Evolutionary conservation across 1,140 invertebrate species (phyloP), one percentile per base, ranked within the genome.

Genomic region (Lasioglossum albipes): DNA sequence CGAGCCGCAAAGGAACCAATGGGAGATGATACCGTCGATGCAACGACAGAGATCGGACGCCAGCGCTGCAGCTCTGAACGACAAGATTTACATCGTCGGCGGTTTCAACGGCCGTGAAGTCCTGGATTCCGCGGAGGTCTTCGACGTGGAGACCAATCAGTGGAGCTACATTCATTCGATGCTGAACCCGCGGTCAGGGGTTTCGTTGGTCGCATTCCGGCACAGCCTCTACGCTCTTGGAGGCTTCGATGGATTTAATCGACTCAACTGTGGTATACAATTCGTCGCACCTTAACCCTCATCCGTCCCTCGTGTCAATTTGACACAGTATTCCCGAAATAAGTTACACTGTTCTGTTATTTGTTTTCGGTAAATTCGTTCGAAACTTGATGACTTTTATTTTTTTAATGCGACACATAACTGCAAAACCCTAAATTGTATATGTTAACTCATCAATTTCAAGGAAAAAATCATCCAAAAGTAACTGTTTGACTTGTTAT

Each of bases 11-110:
- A 94, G 94, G 74, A 96, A 97, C 87, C 96, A 97, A 89, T 98
- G 98, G 98, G 96, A 97, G 27, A 93, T 97, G 77, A 96, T 98
- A 36, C 94, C 95, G 1, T 94, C 96, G 0, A 98, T 98, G 97
- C 95, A 96, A 81, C 94, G 95, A 77, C 95, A 95, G 83, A 92
- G 97, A 64, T 97, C 97, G 27, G 97, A 98, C 89, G 97, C 97
- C 0, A 96, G 96, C 62, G 89, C 91, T 7, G 90, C 92, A 1
- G 82, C 83, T 0, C 71, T 93, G 84, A 71, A 89, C 16, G 85
- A 89, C 49, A 91, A 95, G 93, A 95, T 96, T 79, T 96, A 96
- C 89, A 95, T 96, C 45, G 96, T 95, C 66, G 97, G 96, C 31
- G 96, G 96, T 45, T 97, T 97, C 91, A 96, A 96, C 89, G 96